Percentiles rank a stretch among this genome's conserved stretches.
Evolutionary conservation across 2,113 vertebrate species (phyloP).

Genomic region (Rhea americana): DNA sequence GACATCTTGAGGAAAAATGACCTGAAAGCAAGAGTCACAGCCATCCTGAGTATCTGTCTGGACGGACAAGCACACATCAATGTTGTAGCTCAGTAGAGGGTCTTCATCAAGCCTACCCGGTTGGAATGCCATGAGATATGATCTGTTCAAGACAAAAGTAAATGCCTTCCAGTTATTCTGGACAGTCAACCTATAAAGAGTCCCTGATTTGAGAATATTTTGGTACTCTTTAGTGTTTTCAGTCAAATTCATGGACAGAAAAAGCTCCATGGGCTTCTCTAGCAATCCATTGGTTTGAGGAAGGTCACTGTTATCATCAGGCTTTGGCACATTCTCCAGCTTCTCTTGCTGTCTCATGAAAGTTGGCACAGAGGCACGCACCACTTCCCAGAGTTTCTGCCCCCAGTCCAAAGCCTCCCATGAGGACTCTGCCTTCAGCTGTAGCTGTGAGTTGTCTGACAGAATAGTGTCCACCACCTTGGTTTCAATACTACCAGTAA

Average conservation of each 20-base stretch:
- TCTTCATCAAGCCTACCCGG: constrained; percentile 86
- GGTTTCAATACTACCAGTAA: constrained; percentile 81
- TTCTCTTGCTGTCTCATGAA: constrained; percentile 64
- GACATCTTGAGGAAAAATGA: constrained; percentile 86
- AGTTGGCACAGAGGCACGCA: constrained; percentile 75
- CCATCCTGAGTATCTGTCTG: constrained; percentile 81
- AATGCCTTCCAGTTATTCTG: constrained; percentile 94
- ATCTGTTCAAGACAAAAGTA: constrained; percentile 88
- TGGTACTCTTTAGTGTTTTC: constrained; percentile 75
- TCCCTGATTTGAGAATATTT: constrained; percentile 87
- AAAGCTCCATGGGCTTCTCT: constrained; percentile 79
- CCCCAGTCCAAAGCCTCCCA: constrained; percentile 95
- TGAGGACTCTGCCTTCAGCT: constrained; percentile 86
- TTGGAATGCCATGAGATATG: constrained; percentile 87
- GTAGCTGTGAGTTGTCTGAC: constrained; percentile 88
- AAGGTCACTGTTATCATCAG: constrained; percentile 48
- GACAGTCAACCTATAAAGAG: constrained; percentile 86
- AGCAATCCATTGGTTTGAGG: constrained; percentile 54
- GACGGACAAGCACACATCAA: constrained; percentile 85
- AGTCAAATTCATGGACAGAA: constrained; percentile 72
- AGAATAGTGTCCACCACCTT: constrained; percentile 88
- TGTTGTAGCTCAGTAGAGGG: constrained; percentile 83
- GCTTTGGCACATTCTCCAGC: constrained; percentile 60
- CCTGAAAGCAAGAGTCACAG: constrained; percentile 87
- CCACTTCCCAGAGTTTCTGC: constrained; percentile 87